Conservation (phyloP, 2,797 vertebrate genomes). For the Tragopan temminckii region DNA sequence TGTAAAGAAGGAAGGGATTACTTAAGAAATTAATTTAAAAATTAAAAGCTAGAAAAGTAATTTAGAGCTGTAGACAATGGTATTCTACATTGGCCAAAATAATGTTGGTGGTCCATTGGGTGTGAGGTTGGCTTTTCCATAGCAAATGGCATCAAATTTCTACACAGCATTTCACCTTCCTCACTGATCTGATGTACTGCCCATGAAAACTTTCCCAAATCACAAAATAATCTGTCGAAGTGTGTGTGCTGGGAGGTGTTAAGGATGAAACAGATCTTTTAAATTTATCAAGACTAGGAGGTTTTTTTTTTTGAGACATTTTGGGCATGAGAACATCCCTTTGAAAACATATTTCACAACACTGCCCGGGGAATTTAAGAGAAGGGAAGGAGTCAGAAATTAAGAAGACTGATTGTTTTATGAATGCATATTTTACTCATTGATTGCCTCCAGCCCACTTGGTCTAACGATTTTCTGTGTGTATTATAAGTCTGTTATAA, state of each 20-base stretch:
- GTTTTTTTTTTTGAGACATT: neutral
- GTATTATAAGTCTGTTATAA: neutral
- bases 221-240: neutral
- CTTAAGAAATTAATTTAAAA: neutral
- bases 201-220: neutral
- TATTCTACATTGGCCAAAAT: neutral
- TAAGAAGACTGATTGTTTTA: neutral
- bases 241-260: rapidly evolving
- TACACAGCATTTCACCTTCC: neutral
- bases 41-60: neutral
- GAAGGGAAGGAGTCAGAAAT: neutral
- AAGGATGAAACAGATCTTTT: neutral
- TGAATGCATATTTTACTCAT: neutral
- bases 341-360: neutral
- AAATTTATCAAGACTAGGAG: neutral
- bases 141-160: neutral
- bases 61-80: neutral
- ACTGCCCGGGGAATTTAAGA: neutral
- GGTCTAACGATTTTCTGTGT: neutral
- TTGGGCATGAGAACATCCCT: neutral
- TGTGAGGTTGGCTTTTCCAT: neutral
- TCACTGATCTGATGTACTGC: neutral
- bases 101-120: neutral
- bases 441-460: neutral
- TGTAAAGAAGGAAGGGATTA: neutral